A percentile compares a stretch with the other conserved stretches of the same genome.
These are phyloP conservation scores for Rhyacichthys aspro DNA, from an alignment of 2,797 vertebrate genomes.

Conservation along the genomic window DNA sequence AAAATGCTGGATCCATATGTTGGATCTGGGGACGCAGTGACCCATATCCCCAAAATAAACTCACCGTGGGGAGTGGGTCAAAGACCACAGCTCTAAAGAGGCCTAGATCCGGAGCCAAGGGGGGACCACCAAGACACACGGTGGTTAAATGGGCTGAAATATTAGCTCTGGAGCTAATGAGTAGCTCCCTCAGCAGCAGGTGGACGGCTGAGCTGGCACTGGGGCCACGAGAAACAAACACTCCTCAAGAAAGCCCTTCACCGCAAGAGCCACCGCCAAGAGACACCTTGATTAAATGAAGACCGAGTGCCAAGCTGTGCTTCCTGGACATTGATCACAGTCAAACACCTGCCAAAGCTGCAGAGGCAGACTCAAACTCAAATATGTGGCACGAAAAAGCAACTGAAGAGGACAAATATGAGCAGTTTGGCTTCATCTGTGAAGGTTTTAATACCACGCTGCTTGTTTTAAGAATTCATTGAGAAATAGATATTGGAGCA, in stretches of 20 bases:
- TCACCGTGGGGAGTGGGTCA: slow-evolving; percentile 52
- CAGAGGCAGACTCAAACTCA: slow-evolving; percentile 21
- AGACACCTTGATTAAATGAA: slow-evolving; percentile 63
- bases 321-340: slow-evolving; percentile 39
- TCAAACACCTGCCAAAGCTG: slow-evolving; percentile 52
- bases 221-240: slow-evolving; percentile 58
- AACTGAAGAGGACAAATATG: background rate
- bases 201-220: slow-evolving; percentile 43
- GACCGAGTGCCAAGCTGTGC: slow-evolving; percentile 42
- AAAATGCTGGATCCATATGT: slow-evolving; percentile 59
- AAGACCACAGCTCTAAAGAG: slow-evolving; percentile 59
- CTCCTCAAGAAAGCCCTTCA: too few relatives aligned
- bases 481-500: too few relatives aligned
- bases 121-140: slow-evolving; percentile 87
- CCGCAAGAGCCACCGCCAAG: slow-evolving; percentile 29
- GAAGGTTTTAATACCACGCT: too few relatives aligned
- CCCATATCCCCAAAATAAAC: slow-evolving; percentile 72
- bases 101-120: slow-evolving; percentile 56
- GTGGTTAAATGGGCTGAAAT: slow-evolving; percentile 87
- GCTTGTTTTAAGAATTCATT: too few relatives aligned
- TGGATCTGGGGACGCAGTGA: slow-evolving; percentile 62
- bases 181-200: slow-evolving; percentile 62
- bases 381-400: slow-evolving; percentile 28
- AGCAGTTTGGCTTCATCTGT: too few relatives aligned
- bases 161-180: slow-evolving; percentile 83